Percentiles rank a stretch among this genome's conserved stretches.
phyloP scores from a whole-genome alignment of 2,888 invertebrate genomes.

The Standfussiana lucernea region DNA sequence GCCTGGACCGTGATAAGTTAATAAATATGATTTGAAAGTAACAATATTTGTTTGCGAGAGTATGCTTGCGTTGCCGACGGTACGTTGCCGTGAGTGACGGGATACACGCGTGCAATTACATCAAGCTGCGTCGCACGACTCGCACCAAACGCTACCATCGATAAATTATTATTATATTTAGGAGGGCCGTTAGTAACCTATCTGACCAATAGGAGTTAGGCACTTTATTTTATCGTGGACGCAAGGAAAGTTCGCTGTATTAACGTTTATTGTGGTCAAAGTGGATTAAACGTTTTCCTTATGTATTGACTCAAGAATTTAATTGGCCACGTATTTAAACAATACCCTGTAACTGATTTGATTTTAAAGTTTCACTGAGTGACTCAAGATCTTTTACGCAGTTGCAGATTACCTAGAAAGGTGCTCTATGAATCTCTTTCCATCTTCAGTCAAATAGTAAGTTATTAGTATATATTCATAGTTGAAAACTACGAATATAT shows the following conservation, averaged over 20 bases:
- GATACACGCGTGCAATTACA: conserved; percentile 78
- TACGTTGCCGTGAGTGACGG: conserved; percentile 64
- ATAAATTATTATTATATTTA: conserved; percentile 58
- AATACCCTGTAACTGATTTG: background rate
- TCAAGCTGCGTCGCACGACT: conserved; percentile 70
- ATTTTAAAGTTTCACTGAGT: background rate
- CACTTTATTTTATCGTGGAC: conserved; percentile 7
- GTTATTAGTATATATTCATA: too few species aligned
- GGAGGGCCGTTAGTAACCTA: conserved; percentile 9
- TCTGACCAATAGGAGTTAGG: conserved; percentile 1
- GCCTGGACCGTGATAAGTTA: background rate
- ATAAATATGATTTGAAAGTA: background rate
- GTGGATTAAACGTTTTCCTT: background rate
- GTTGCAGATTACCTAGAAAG: background rate
- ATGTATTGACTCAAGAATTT: background rate
- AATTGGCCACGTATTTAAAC: background rate
- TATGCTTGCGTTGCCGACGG: conserved; percentile 34
- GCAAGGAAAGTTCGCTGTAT: background rate
- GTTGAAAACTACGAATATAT: too few species aligned
- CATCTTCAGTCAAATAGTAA: background rate
- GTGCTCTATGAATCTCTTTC: background rate
- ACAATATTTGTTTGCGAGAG: background rate
- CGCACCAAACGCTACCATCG: conserved; percentile 57
- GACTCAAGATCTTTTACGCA: background rate
- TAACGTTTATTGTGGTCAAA: background rate